A percentile compares a stretch with the other conserved stretches of the same genome.
Conservation (phyloP, 2,888 invertebrate genomes). For the Macrosoma leucophasiata region DNA sequence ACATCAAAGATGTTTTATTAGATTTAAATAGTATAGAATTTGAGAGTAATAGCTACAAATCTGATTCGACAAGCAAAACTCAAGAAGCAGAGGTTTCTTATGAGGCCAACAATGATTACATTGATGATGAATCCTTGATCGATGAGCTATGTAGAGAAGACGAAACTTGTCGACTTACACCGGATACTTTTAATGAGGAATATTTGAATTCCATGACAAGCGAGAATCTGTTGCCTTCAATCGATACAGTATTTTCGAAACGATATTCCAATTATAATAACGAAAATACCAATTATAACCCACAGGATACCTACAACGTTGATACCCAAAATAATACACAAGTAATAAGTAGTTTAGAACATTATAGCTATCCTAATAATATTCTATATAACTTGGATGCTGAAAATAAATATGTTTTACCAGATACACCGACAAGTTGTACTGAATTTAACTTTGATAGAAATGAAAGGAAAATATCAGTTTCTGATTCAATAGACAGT, state of each 20-base stretch:
- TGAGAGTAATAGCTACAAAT: conserved; percentile 49
- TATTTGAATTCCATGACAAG: conserved; percentile 41
- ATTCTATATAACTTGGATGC: conserved; percentile 55
- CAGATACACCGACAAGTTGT: conserved; percentile 65
- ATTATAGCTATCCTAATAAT: conserved; percentile 68
- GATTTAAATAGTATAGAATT: conserved; percentile 64
- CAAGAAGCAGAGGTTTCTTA: conserved; percentile 32
- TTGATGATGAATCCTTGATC: conserved; percentile 65
- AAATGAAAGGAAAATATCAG: conserved; percentile 52
- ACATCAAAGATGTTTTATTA: conserved; percentile 63
- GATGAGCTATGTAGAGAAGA: conserved; percentile 69
- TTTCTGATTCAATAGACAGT: conserved; percentile 64
- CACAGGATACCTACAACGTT: background rate
- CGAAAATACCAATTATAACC: conserved; percentile 33
- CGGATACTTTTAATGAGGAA: conserved; percentile 55
- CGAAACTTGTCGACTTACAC: conserved; percentile 50
- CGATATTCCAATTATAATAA: conserved; percentile 48
- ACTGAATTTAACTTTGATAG: conserved; percentile 58
- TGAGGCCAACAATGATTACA: conserved; percentile 55
- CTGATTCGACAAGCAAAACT: conserved; percentile 33
- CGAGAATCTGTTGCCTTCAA: conserved; percentile 58
- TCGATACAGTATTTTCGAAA: conserved; percentile 65
- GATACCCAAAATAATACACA: conserved; percentile 30
- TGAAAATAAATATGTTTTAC: conserved; percentile 52
- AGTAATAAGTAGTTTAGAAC: conserved; percentile 54